phyloP scores from a whole-genome alignment of 2,113 vertebrate species.

The Mionectes macconnelli region DNA sequence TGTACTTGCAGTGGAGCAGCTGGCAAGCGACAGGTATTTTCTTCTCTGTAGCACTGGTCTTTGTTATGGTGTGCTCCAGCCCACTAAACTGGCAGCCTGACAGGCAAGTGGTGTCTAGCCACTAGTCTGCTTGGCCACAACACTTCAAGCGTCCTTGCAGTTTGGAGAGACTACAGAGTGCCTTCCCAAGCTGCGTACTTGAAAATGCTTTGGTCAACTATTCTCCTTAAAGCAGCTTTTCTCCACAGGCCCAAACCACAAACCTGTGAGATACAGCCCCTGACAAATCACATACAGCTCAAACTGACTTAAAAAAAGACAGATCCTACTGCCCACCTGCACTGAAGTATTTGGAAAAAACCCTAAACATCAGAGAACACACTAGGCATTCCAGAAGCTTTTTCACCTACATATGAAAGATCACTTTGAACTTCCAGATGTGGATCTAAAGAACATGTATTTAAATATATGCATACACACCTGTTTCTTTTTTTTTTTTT shows the following conservation, averaged over 20 bases:
- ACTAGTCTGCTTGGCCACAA: not conserved
- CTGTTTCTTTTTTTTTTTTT: not conserved
- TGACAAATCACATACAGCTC: slow-evolving; percentile 37
- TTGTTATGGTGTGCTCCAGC: not conserved
- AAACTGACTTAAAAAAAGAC: not conserved
- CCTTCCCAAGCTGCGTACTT: not conserved
- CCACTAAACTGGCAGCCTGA: not conserved
- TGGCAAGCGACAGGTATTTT: not conserved
- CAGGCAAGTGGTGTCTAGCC: not conserved
- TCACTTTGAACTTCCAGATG: not conserved
- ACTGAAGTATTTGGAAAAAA: not conserved
- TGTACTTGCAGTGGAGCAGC: not conserved
- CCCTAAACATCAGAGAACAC: not conserved
- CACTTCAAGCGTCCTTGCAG: not conserved
- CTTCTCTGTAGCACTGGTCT: not conserved
- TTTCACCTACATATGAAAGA: not conserved
- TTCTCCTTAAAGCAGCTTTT: slow-evolving; percentile 37
- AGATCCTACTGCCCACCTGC: not conserved
- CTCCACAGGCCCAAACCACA: not conserved
- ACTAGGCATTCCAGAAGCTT: not conserved
- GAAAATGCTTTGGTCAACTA: slow-evolving; percentile 1
- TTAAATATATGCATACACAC: not conserved
- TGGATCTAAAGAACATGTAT: not conserved
- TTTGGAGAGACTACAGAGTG: not conserved
- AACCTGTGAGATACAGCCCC: not conserved